Conservation (phyloP, 2,797 vertebrate genomes). For the Rhyacichthys aspro region DNA sequence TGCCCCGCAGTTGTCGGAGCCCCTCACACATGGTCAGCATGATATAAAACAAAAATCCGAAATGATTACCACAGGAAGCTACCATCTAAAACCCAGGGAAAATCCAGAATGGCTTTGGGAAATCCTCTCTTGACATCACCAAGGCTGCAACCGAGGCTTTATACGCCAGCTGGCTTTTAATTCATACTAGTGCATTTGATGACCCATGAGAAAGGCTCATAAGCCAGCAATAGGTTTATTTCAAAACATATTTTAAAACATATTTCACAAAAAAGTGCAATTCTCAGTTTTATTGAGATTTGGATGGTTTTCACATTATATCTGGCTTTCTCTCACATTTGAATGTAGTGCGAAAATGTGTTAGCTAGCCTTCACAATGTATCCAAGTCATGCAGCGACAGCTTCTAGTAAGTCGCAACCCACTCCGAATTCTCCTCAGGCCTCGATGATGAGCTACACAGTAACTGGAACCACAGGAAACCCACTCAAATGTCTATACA, state of each 20-base stretch:
- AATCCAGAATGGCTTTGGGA: constrained; percentile 1
- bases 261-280: background rate
- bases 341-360: constrained; percentile 39
- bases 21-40: background rate
- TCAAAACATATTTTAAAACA: constrained; percentile 42
- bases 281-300: background rate
- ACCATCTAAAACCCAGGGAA: constrained; percentile 4
- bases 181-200: constrained; percentile 30
- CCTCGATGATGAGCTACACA: constrained; percentile 55
- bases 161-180: constrained; percentile 29
- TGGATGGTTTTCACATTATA: constrained; percentile 8
- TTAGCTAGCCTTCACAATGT: constrained; percentile 22
- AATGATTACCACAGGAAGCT: constrained; percentile 2
- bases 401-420: constrained; percentile 52
- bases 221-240: constrained; percentile 20
- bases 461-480: constrained; percentile 48
- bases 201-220: constrained; percentile 38
- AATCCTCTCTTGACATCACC: constrained; percentile 16
- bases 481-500: constrained; percentile 36
- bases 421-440: constrained; percentile 67
- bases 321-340: background rate
- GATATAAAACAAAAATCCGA: constrained; percentile 13
- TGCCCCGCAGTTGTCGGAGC: background rate
- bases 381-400: constrained; percentile 32
- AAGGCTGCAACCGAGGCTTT: background rate